Percentiles rank a stretch among this genome's conserved stretches.
Evolutionary conservation across 1,140 invertebrate genomes (phyloP).

Genomic region (Drosophila tsacasi): DNA sequence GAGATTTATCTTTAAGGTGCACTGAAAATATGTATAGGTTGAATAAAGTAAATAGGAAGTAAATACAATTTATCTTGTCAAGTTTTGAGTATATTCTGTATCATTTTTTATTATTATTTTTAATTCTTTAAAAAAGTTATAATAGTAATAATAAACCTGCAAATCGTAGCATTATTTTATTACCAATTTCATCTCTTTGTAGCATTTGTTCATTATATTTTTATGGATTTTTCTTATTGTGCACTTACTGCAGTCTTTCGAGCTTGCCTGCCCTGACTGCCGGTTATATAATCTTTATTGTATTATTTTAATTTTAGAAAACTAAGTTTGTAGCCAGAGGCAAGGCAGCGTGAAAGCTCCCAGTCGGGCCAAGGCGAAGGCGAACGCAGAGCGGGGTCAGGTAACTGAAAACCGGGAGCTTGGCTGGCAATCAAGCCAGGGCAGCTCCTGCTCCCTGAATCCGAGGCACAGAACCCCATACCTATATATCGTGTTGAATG

Average conservation of each 20-base stretch:
- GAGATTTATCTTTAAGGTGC: constrained; percentile 22
- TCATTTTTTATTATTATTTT: neutral
- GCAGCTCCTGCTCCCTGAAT: constrained; percentile 5
- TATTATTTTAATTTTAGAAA: constrained; percentile 84
- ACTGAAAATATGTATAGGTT: neutral
- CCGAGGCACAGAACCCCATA: constrained; percentile 20
- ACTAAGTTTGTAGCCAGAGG: constrained; percentile 62
- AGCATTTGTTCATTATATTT: neutral
- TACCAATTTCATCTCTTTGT: neutral
- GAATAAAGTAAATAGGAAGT: neutral
- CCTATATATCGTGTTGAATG: constrained; percentile 29
- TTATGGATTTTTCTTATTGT: constrained; percentile 3
- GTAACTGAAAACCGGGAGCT: constrained; percentile 48
- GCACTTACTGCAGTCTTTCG: constrained; percentile 9
- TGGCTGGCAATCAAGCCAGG: constrained; percentile 30
- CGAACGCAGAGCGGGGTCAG: constrained; percentile 2
- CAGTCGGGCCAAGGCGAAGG: constrained; percentile 3
- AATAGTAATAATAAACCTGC: neutral
- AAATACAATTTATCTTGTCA: neutral
- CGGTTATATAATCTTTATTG: constrained; percentile 77
- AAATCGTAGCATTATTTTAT: neutral
- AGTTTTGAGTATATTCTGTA: neutral
- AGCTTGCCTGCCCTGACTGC: constrained; percentile 30
- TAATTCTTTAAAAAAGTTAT: neutral
- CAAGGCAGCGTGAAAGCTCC: constrained; percentile 43